Evolutionary conservation across 2,888 invertebrate genomes (phyloP).

Genomic region (Dexiosoma caninum): DNA sequence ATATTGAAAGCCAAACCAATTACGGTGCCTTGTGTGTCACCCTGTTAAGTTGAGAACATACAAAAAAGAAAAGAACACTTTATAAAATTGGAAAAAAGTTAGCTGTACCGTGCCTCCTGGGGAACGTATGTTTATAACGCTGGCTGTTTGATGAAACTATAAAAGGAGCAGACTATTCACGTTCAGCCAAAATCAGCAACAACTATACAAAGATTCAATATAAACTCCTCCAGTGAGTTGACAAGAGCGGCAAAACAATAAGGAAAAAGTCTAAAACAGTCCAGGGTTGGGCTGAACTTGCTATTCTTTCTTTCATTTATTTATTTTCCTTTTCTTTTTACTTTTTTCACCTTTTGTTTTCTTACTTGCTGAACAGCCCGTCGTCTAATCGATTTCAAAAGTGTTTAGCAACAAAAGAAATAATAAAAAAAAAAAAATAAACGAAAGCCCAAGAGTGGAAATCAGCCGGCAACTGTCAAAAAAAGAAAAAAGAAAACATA

Average conservation of each 20-base stretch:
- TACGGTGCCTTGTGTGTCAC: slow-evolving; percentile 60
- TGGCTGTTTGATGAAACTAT: slow-evolving; percentile 4
- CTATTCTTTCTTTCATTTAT: slow-evolving; percentile 8
- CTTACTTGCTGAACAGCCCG: slow-evolving; percentile 36
- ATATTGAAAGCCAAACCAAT: slow-evolving; percentile 46
- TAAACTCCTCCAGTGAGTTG: slow-evolving; percentile 18
- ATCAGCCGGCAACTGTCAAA: slow-evolving; percentile 33
- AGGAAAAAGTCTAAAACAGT: slow-evolving; percentile 39
- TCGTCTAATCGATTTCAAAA: slow-evolving; percentile 55
- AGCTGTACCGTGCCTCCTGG: not conserved
- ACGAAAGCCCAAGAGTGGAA: slow-evolving; percentile 2
- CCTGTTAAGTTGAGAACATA: slow-evolving; percentile 28
- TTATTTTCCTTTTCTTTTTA: not conserved
- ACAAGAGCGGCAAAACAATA: slow-evolving; percentile 57
- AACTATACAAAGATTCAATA: not conserved
- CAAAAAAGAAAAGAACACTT: slow-evolving; percentile 2
- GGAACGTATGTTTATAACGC: not conserved
- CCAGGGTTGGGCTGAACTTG: slow-evolving; percentile 48
- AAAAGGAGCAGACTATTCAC: slow-evolving; percentile 40
- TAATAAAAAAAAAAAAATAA: too few species aligned
- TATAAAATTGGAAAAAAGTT: slow-evolving; percentile 2
- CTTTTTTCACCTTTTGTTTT: slow-evolving; percentile 22
- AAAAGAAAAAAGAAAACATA: slow-evolving; percentile 11
- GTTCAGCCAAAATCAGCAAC: not conserved
- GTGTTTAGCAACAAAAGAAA: slow-evolving; percentile 52